These are phyloP conservation scores for Neodon shergylaensis DNA, from an alignment of 2,113 vertebrate genomes.

Conservation along the genomic window DNA sequence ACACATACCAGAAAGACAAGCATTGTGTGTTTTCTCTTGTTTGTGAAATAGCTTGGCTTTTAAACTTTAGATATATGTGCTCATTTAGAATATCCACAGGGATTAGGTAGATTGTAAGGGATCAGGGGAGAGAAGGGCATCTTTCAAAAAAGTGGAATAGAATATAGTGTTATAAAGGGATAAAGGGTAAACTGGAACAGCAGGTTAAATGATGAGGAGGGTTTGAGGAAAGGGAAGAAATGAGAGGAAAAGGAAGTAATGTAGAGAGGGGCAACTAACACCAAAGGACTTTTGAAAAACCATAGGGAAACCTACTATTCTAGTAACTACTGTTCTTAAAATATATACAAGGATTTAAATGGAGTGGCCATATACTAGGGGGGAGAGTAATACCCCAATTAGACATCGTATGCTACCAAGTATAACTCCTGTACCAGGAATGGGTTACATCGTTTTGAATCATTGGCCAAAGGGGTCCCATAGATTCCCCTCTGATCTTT, in stretches of 20 bases:
- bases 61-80: not conserved
- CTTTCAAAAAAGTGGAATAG: not conserved
- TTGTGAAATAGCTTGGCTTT: not conserved
- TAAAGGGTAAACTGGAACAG: not conserved
- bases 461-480: not conserved
- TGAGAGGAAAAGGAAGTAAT: too few relatives aligned
- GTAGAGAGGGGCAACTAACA: not conserved
- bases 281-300: not conserved
- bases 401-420: not conserved
- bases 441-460: not conserved
- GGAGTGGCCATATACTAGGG: not conserved
- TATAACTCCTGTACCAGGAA: not conserved
- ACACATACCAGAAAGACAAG: not conserved
- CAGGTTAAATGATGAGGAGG: too few relatives aligned
- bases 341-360: not conserved
- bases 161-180: too few relatives aligned
- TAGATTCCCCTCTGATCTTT: not conserved
- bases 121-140: not conserved
- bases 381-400: not conserved
- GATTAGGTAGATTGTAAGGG: not conserved
- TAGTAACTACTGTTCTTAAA: not conserved
- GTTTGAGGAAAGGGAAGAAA: not conserved
- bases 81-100: not conserved
- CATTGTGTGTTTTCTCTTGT: not conserved
- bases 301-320: not conserved